Base-by-base conservation (phyloP, 2,797 vertebrate genomes). In the Oreochromis mossambicus region DNA sequence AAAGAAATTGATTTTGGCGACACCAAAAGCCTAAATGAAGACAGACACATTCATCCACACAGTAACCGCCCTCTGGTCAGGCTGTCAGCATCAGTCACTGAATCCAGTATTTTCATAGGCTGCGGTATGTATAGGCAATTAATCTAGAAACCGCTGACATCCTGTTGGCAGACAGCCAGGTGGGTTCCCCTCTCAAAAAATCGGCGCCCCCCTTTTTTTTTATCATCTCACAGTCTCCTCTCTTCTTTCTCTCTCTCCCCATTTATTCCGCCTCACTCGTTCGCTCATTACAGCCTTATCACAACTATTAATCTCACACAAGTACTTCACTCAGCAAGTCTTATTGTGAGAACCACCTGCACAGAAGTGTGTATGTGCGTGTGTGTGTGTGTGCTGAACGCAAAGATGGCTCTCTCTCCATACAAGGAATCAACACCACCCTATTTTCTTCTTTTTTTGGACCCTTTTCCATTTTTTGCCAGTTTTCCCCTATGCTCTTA, bases 131-230 rank as follows among this genome's bases (percentile, higher is more conserved):
- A 97, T 96, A 95, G 96, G 95, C 95, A 95, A 95, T 97, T 97
- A 96, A 97, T 96, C 96, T 96, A 95, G 94, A 96, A 97, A 91
- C 95, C 93, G 96, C 96, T 98, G 97, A 98, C 97, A 96, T 96
- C 90, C 95, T 87, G 86, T 94, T 97, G 97, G 97, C 96, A 75
- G 73, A 21, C 80, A 84, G 96, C 97, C 97, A 97, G 96, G 95
- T 95, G 96, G 94, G 95, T 85, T 90, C 85, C 87, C 86, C 87
- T 88, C 86, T 63, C 46, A 68, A 83, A 87, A 63, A 87, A 41
- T 51, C 6, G 8, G 34, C 19, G 2, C n/a, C 15, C 19, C 52
- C 21, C 8, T 0, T 6, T 38, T 48, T 48, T 54, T 61, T 61
- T 80, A 70, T 34, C 8, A 15, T 82, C 19, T 66, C 15, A 34